Conservation (phyloP, 2,113 vertebrate species). For the Chaetops frenatus region DNA sequence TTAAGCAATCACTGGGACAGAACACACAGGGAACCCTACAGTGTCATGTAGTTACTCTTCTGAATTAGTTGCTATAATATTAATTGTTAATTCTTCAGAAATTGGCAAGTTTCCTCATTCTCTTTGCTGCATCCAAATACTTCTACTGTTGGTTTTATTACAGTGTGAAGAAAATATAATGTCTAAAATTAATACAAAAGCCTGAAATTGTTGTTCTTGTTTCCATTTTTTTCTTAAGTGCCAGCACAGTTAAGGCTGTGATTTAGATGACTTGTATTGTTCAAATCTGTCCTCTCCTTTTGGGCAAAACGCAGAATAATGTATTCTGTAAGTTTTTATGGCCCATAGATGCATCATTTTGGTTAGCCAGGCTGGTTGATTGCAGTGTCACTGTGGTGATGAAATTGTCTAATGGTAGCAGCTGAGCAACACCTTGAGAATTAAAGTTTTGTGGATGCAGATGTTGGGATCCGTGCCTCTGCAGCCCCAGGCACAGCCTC, state of each 20-base stretch:
- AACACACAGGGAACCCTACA: not conserved
- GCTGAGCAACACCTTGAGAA: not conserved
- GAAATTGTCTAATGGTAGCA: not conserved
- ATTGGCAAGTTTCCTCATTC: not conserved
- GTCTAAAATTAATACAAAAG: not conserved
- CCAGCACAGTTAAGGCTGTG: not conserved
- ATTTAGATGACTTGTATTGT: not conserved
- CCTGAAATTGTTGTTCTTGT: not conserved
- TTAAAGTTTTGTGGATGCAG: not conserved
- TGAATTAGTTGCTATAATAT: not conserved
- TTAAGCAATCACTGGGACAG: not conserved
- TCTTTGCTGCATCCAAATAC: not conserved
- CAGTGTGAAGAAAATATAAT: not conserved
- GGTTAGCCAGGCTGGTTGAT: not conserved
- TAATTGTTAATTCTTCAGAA: not conserved
- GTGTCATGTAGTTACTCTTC: not conserved
- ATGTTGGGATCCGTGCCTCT: not conserved
- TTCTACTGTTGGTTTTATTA: not conserved
- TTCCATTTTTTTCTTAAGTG: not conserved
- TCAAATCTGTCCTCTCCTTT: not conserved
- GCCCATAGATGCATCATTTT: rapidly evolving
- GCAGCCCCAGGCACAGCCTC: rapidly evolving
- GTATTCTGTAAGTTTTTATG: not conserved
- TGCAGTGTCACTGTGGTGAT: not conserved
- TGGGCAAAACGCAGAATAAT: not conserved